Percentiles rank a stretch among this genome's conserved stretches.
Evolutionary conservation across 2,797 vertebrate genomes (phyloP).

Genomic region (Pagetopsis macropterus): DNA sequence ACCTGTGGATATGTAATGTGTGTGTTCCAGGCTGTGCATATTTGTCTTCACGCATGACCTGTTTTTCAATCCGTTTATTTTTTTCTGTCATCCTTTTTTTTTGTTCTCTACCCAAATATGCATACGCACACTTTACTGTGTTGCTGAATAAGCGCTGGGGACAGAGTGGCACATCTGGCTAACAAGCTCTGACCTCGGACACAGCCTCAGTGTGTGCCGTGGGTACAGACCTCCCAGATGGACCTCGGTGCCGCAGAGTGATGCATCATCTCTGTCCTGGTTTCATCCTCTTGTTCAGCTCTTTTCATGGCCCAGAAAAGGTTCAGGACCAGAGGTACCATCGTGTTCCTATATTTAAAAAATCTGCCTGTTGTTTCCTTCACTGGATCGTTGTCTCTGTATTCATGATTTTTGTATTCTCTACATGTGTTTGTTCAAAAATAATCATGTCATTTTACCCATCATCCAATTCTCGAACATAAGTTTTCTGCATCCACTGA

Average conservation of each 20-base stretch:
- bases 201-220: conserved; percentile 9
- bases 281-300: conserved; percentile 5
- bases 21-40: conserved; percentile 38
- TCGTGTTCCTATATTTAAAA: conserved; percentile 9
- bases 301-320: conserved; percentile 10
- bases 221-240: conserved; percentile 36
- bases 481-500: conserved; percentile 25
- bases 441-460: neutral
- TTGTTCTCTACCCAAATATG: neutral
- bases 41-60: conserved; percentile 48
- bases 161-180: conserved; percentile 21
- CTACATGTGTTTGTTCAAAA: neutral
- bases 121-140: conserved; percentile 18
- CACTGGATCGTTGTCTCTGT: conserved; percentile 15
- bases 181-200: conserved; percentile 31
- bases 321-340: conserved; percentile 15
- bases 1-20: conserved; percentile 29
- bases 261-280: conserved; percentile 24
- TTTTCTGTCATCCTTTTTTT: neutral
- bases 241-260: conserved; percentile 29
- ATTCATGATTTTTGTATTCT: neutral
- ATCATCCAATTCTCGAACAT: conserved; percentile 21
- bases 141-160: conserved; percentile 18
- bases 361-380: conserved; percentile 1
- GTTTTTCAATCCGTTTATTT: conserved; percentile 49